Base-by-base conservation (phyloP, 2,888 invertebrate genomes). In the Eubasilissa splendida region DNA sequence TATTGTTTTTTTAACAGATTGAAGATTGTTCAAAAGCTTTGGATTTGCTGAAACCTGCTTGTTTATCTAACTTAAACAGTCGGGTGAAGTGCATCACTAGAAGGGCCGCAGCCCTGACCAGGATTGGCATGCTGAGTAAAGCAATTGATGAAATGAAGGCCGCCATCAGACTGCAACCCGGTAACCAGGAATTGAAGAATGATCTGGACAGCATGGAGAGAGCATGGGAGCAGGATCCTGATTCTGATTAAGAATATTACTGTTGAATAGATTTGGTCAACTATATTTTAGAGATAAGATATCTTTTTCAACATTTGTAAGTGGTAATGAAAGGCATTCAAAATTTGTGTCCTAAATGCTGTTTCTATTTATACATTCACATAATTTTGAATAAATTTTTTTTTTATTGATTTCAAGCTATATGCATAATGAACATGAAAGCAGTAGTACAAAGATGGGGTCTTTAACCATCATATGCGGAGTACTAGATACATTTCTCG, bases 141-240 rank as follows among this genome's bases (percentile, higher is more conserved):
- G 95, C 93, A 59, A 91, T 95, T 71, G 91, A 91, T 80, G 96
- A 97, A 88, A 92, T 96, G 88, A 93, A 94, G 86, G 93, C 93
- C 7, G 96, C 96, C 1, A 86, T 93, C 10, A 92, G 92, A 85
- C 88, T 96, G 31, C 87, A 93, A 77, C 94, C 95, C 0, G 89
- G 91, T 7, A 92, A 94, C 85, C 90, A 92, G 66, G 88, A 89
- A 11, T 90, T 95, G 68, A 90, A 90, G 86, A 88, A 89, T 75
- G 94, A 94, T 86, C 89, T 93, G 22, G 91, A 93, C 84, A 95
- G 95, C 84, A 94, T 95, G 92, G 92, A 92, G 76, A 94, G 95
- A 85, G 96, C 96, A 14, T 90, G 97, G 87, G 95, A 96, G 68
- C 92, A 96, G 83, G 93, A 94, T 86, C 93, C 92, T 4, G 95